Evolutionary conservation across 2,113 vertebrate species (phyloP), one percentile per base, ranked within the genome.

Genomic region (Labeo rohita): DNA sequence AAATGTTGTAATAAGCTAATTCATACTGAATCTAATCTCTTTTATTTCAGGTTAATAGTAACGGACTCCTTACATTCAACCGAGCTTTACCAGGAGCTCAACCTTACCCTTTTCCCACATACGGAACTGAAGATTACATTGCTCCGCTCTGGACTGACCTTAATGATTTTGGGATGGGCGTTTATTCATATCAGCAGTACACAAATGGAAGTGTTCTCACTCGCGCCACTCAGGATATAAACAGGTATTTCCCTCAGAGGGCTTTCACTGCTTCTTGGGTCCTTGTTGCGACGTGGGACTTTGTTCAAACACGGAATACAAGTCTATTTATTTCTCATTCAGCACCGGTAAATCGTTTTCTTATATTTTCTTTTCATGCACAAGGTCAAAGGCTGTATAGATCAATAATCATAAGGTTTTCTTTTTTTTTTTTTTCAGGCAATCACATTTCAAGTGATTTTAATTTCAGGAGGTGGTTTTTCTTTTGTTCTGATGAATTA

Each of bases 211-310:
- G 0, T 0, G 50, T 93, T 2, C 85, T 94, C 45, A 7, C 2
- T 0, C 3, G 0, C 0, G 28, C 90, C 15, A 90, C 90, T 11
- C 0, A 0, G 0, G 73, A 93, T 21, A 86, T 93, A 76, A 91
- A 84, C 10, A 0, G 3, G 0, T 90, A 93, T 43, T 94, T 91
- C 28, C 88, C 87, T 0, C 0, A 0, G 0, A 3, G n/a, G 1
- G 2, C 21, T 8, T 93, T 90, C 49, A 47, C 72, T 47, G 88
- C 90, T 13, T 21, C 6, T 0, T 88, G 89, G 85, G 76, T 88
- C 4, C 91, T 93, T 0, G 65, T 92, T 56, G 92, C 87, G 12
- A 92, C 90, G 3, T 95, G 95, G 92, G 87, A 93, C 63, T 50
- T 11, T 0, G 92, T 92, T 18, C 85, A 87, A 8, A 90, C 87